Evolutionary conservation across 1,140 invertebrate species (phyloP), one percentile per base, ranked within the genome.

Genomic region (Latrodectus geometricus): DNA sequence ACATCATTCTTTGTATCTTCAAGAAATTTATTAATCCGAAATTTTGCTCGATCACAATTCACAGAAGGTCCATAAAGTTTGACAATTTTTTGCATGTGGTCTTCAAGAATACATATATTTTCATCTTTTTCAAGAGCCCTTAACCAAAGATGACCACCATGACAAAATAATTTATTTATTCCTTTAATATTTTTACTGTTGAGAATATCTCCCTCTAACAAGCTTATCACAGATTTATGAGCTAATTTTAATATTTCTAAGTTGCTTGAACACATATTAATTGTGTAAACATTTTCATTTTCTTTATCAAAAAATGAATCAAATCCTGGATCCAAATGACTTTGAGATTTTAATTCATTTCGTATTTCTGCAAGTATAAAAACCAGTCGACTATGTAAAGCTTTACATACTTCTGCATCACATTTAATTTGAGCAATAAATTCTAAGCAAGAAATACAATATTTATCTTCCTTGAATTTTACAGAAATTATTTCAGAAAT

Each of bases 71-170:
- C 82, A 75, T 85, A 77, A 17, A 85, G 56, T 35, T 11, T 49
- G 0, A 85, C 9, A 9, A 50, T 20, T 35, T 77, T 85, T 17
- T 12, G 23, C 35, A 68, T 49, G 14, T 11, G 15, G 35, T 85
- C 23, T 8, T 50, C 35, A 9, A 77, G 50, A 68, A 85, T 85
- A 20, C 23, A 23, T n/a, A 85, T 3, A 54, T 76, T 77, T 85
- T 85, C 82, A 52, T 48, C 15, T 68, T 52, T 48, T 54, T 50
- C 73, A 14, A 85, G 21, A 68, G 23, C 50, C 11, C 23, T 23
- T 21, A 77, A 52, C 74, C 82, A 77, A 48, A 76, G n/a, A 23
- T 77, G 82, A 2, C 73, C 82, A 14, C 82, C 73, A 77, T 76
- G 21, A 20, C 21, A 76, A 69, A 85, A 77, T n/a, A 77, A 20